Evolutionary conservation across 1,140 invertebrate genomes (phyloP), one percentile per base, ranked within the genome.

Genomic region (Drosophila seguyi): DNA sequence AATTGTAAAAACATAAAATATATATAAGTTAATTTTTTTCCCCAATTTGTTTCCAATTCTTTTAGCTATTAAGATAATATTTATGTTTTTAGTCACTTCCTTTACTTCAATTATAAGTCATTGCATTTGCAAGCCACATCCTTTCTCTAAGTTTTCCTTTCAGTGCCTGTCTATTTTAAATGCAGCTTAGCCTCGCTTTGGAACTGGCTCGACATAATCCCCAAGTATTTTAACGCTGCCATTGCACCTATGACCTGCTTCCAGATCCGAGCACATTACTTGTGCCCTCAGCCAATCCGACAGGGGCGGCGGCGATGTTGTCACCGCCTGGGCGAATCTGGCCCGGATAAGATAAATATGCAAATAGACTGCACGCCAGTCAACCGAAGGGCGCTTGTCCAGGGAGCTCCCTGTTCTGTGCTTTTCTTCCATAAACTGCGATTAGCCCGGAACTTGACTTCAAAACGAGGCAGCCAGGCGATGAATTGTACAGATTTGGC

Each of bases 271-370:
- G 18, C 20, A 36, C 31, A 85, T 85, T 90, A 78, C 73, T 75
- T 81, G 44, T 44, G 41, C 72, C 73, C 67, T 38, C 47, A 58
- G 72, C 41, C 76, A 81, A 78, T 88, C 81, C 81, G 80, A 84
- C 80, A 78, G 77, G 76, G 68, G 66, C 58, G 60, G 50, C 39
- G n/a, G 42, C 38, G 65, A 57, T 71, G 66, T 62, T 88, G 80
- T 77, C 84, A 90, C 58, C 77, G 77, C 29, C 73, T 48, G 56
- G 58, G 34, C 48, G 58, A 45, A 72, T 77, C 73, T 73, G 85
- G 68, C 56, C 59, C 41, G 69, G 59, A 79, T 81, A 81, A 81
- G 81, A 81, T 90, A 90, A 79, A 90, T 90, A 90, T 90, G 85
- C 81, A 90, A 90, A 90, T 90, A 65, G 62, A 81, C 67, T 78